Base-by-base conservation (phyloP, 1,140 invertebrate species). In the Zaprionus tsacasi region DNA sequence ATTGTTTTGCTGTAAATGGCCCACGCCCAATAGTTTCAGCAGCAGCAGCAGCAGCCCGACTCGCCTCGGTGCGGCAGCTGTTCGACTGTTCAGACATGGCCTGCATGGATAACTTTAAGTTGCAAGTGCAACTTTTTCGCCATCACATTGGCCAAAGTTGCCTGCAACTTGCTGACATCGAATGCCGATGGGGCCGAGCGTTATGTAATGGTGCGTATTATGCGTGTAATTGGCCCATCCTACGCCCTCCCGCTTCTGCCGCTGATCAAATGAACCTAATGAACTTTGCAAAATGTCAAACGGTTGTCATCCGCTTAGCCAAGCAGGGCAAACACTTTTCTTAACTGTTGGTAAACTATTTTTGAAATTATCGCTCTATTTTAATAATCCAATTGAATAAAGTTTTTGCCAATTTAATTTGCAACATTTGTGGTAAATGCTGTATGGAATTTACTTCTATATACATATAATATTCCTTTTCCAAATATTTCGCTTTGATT, bases 1-100 rank as follows among this genome's bases (percentile, higher is more conserved):
- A 87, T 87, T 87, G 83, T 87, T 89, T 88, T 83, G 64, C 77
- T 88, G 83, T 75, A 89, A 88, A 88, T 89, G 83, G 83, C 52
- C 80, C 70, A 87, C 77, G 73, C 73, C 69, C 73, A 65, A 76
- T 71, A 76, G 59, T 65, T 76, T 75, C 27, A 43, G 4, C 43
- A 38, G 57, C 50, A 33, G 56, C 45, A 33, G 65, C 55, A 58
- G n/a, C 70, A 54, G 70, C 65, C 54, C 67, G 52, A 52, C 66
- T 55, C 38, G 58, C 36, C 45, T 75, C 48, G 38, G 54, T 38
- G 57, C 55, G 77, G 76, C 79, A 78, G 79, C 52, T 82, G 83
- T 66, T 86, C 75, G 79, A 79, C 74, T 66, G 64, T 64, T 15
- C 60, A 57, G 73, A 27, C n/a, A 54, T 33, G 36, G 63, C 43